Evolutionary conservation across 2,113 vertebrate genomes (phyloP).

Genomic region (Notothenia rossii): DNA sequence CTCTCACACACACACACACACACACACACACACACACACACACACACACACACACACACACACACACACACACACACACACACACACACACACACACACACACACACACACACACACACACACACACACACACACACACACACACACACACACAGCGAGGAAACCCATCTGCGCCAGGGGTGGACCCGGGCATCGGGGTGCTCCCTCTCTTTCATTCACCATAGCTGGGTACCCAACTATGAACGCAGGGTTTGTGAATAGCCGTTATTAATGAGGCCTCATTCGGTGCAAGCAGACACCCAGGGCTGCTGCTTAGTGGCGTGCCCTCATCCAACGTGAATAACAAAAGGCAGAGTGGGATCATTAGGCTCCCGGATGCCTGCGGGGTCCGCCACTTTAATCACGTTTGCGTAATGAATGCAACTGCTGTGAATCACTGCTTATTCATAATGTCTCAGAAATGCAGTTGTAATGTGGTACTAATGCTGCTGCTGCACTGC

Average conservation of each 20-base stretch:
- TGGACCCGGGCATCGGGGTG: conserved; percentile 42
- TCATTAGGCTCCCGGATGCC: conserved; percentile 78
- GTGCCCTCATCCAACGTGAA: conserved; percentile 71
- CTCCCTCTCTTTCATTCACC: conserved; percentile 67
- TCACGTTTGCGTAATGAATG: conserved; percentile 83
- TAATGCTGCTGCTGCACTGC: conserved; percentile 63
- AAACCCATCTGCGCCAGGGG: conserved; percentile 66
- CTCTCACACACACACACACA: conserved; percentile 63
- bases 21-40: conserved; percentile 61
- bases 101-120: conserved; percentile 59
- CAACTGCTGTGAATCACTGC: conserved; percentile 79
- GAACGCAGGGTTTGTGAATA: conserved; percentile 71
- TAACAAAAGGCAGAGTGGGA: conserved; percentile 82
- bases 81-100: conserved; percentile 62
- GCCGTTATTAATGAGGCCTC: conserved; percentile 79
- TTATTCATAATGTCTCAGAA: conserved; percentile 76
- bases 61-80: conserved; percentile 61
- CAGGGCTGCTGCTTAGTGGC: conserved; percentile 74
- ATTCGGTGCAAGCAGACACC: conserved; percentile 68
- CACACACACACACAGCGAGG: conserved; percentile 52
- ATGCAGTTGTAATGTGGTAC: conserved; percentile 68
- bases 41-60: conserved; percentile 61
- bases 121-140: conserved; percentile 63
- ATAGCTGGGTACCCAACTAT: conserved; percentile 30
- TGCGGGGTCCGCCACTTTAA: conserved; percentile 77